Conservation (phyloP, 2,797 vertebrate genomes). For the Cirrhinus mrigala region DNA sequence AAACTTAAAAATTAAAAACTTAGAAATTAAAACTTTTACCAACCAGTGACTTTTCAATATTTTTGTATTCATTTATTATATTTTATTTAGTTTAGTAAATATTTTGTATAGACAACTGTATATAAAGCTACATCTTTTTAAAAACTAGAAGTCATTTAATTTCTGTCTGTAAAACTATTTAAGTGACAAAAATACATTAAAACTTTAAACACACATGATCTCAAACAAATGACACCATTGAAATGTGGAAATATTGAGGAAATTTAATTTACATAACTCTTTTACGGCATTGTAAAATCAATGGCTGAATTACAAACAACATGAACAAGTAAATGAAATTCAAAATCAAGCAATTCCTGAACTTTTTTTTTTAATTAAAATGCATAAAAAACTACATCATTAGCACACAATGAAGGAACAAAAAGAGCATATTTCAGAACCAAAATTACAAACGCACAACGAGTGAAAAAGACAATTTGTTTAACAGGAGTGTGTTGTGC, state of each 20-base stretch:
- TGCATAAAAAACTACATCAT: conserved; percentile 84
- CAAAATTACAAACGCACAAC: conserved; percentile 67
- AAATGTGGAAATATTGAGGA: conserved; percentile 15
- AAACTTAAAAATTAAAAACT: not conserved
- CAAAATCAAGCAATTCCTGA: conserved; percentile 51
- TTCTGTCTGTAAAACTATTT: not conserved
- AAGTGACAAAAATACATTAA: not conserved
- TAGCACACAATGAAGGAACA: conserved; percentile 76
- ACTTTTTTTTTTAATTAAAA: conserved; percentile 83
- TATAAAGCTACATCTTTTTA: not conserved
- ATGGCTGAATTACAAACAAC: conserved; percentile 32
- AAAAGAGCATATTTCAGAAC: conserved; percentile 76
- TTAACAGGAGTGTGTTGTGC: conserved; percentile 73
- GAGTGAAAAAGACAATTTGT: conserved; percentile 66
- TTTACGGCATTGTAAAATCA: conserved; percentile 35
- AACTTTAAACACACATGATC: not conserved
- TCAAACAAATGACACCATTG: conserved; percentile 9
- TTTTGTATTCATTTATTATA: not conserved
- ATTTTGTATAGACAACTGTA: not conserved
- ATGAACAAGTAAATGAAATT: conserved; percentile 8
- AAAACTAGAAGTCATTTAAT: not conserved
- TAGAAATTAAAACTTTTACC: no score
- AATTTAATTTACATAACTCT: not conserved
- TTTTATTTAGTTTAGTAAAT: not conserved
- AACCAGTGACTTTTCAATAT: no score